Evolutionary conservation across 1,140 invertebrate genomes (phyloP).

Genomic region (Anoplophora glabripennis): DNA sequence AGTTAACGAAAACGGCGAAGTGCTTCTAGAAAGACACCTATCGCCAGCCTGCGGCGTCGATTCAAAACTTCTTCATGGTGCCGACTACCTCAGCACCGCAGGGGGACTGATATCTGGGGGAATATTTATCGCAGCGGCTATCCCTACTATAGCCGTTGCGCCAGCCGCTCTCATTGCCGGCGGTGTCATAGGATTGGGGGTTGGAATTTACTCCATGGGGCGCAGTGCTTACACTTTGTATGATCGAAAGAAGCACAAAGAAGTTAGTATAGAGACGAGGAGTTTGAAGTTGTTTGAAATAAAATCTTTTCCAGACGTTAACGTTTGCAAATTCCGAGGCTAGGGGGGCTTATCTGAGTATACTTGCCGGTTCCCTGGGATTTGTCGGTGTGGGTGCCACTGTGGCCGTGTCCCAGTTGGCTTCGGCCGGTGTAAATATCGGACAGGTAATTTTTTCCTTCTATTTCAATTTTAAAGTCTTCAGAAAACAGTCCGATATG

Average conservation of each 20-base stretch:
- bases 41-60: conserved; percentile 45
- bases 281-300: too few relatives aligned
- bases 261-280: conserved; percentile 31
- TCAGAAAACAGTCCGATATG: too few relatives aligned
- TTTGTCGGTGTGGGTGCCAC: conserved; percentile 44
- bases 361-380: conserved; percentile 42
- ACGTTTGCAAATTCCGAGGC: conserved; percentile 44
- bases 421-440: conserved; percentile 29
- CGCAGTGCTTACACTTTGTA: conserved; percentile 33
- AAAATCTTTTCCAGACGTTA: conserved; percentile 33
- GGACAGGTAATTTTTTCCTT: conserved; percentile 26
- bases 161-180: conserved; percentile 38
- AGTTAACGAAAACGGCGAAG: conserved; percentile 28
- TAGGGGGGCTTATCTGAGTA: conserved; percentile 46
- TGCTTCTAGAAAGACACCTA: conserved; percentile 40
- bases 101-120: conserved; percentile 34
- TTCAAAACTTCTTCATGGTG: conserved; percentile 26
- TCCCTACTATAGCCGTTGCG: conserved; percentile 41
- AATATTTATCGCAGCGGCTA: conserved; percentile 33
- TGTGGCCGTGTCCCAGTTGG: conserved; percentile 28
- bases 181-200: conserved; percentile 32
- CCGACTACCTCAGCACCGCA: conserved; percentile 41
- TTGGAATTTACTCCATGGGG: conserved; percentile 37
- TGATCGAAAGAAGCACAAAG: conserved; percentile 36
- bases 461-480: background rate